phyloP scores from a whole-genome alignment of 2,113 vertebrate genomes.

The Elachura formosa region DNA sequence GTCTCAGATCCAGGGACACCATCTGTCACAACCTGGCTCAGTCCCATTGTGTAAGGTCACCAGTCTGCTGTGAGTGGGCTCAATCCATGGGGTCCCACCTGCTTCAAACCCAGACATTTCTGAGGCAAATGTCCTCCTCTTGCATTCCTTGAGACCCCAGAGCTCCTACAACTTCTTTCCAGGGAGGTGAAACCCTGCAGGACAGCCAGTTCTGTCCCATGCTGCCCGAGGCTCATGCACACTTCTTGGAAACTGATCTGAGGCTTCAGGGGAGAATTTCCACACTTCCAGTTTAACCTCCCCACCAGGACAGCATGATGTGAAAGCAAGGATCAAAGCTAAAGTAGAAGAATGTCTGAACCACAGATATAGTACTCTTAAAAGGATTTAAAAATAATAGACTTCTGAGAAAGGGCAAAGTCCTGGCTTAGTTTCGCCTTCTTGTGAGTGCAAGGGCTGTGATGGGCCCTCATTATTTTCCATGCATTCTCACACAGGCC shows the following conservation, averaged over 20 bases:
- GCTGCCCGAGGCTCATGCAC: not conserved
- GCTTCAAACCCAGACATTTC: not conserved
- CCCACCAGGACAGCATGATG: not conserved
- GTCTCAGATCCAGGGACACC: slow-evolving; percentile 40
- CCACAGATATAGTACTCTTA: not conserved
- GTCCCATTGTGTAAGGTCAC: slow-evolving; percentile 26
- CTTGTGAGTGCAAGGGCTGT: not conserved
- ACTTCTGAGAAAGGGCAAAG: not conserved
- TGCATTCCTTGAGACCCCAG: not conserved
- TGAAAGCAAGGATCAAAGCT: not conserved
- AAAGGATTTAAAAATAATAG: not conserved
- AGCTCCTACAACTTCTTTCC: not conserved
- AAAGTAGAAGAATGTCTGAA: not conserved
- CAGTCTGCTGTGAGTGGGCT: slow-evolving; percentile 48
- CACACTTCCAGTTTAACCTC: not conserved
- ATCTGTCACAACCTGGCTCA: slow-evolving; percentile 50
- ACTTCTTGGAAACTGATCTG: not conserved
- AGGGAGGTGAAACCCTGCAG: not conserved
- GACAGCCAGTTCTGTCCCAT: accelerated
- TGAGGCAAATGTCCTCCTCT: not conserved
- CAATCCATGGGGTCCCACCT: slow-evolving; percentile 7
- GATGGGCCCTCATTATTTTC: not conserved
- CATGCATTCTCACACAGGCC: not conserved
- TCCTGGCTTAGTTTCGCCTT: not conserved
- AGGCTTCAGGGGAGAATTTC: not conserved